A percentile compares a stretch with the other conserved stretches of the same genome.
Evolutionary conservation across 2,797 vertebrate genomes (phyloP).

Genomic region (Sylvia borin): DNA sequence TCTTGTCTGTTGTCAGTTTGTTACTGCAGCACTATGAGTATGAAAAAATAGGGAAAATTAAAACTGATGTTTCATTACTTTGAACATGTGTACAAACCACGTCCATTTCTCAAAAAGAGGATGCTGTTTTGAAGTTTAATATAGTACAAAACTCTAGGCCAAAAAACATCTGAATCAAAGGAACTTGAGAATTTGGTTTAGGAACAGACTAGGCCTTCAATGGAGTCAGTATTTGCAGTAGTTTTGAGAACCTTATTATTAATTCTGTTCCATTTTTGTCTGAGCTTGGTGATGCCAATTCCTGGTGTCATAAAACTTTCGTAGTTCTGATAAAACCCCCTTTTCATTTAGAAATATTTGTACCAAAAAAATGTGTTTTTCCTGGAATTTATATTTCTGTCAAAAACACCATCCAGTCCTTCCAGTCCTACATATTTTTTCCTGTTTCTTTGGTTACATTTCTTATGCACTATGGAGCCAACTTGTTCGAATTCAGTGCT

Average conservation of each 20-base stretch:
- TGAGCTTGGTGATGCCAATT: not conserved
- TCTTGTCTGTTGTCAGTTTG: not conserved
- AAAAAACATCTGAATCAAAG: not conserved
- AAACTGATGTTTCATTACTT: not conserved
- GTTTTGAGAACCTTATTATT: not conserved
- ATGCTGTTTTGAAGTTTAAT: not conserved
- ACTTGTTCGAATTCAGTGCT: not conserved
- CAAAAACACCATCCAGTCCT: not conserved
- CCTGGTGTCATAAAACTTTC: not conserved
- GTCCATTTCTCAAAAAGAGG: not conserved
- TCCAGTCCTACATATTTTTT: not conserved
- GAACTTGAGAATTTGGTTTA: not conserved
- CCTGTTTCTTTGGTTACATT: not conserved
- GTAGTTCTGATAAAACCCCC: not conserved
- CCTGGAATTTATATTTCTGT: not conserved
- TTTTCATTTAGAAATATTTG: not conserved
- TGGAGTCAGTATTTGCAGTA: not conserved
- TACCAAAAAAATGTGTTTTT: not conserved
- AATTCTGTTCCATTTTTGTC: not conserved
- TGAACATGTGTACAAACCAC: rapidly evolving
- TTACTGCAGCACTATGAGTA: not conserved
- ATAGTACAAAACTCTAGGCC: not conserved
- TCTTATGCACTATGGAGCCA: not conserved
- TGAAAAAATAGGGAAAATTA: not conserved
- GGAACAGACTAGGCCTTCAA: not conserved